phyloP scores from a whole-genome alignment of 2,113 vertebrate genomes.

The Phocoena phocoena region DNA sequence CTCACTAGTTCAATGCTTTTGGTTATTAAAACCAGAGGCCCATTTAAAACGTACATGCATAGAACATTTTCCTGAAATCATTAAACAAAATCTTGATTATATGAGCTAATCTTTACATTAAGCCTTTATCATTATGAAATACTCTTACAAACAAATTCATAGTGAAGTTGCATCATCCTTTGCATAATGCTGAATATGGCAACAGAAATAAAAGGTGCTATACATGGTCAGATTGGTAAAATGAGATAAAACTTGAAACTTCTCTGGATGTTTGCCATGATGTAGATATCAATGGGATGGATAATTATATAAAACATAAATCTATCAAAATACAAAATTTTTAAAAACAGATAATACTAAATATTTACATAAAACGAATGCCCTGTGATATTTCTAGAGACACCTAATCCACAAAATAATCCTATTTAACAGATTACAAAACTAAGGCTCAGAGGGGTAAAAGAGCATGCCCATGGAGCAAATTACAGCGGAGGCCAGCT shows the following conservation, averaged over 20 bases:
- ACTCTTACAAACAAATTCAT: not conserved
- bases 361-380: not conserved
- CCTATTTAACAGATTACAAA: not conserved
- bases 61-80: not conserved
- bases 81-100: not conserved
- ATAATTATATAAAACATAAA: not conserved
- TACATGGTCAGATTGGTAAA: not conserved
- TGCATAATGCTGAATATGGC: not conserved
- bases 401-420: not conserved
- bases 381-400: not conserved
- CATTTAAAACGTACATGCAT: not conserved
- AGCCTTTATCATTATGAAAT: not conserved
- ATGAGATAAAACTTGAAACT: not conserved
- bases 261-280: not conserved
- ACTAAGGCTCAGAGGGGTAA: not conserved
- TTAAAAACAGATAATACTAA: not conserved
- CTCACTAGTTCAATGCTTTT: not conserved
- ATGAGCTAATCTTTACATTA: not conserved
- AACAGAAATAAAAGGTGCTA: not conserved
- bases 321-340: not conserved
- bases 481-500: not conserved
- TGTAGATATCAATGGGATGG: not conserved
- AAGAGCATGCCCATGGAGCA: not conserved
- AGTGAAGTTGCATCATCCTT: not conserved
- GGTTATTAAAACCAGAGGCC: not conserved